Evolutionary conservation across 2,888 invertebrate genomes (phyloP).

Genomic region (Cordylochernes scorpioides): DNA sequence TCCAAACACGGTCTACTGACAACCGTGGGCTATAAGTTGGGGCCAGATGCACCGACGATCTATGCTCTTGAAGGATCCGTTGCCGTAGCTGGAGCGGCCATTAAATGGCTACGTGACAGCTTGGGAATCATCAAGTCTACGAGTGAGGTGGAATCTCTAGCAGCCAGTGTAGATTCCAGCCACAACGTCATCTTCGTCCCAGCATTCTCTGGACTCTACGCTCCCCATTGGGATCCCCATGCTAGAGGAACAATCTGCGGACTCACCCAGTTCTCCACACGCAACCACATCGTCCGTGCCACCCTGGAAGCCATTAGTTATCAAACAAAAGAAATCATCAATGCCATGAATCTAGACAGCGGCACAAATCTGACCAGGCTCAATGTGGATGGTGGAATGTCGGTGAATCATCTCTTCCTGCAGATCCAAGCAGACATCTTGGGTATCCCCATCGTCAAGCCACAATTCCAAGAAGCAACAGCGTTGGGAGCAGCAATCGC

Average conservation of each 20-base stretch:
- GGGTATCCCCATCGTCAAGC: conserved; percentile 64
- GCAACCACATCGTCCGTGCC: conserved; percentile 74
- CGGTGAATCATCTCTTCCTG: conserved; percentile 64
- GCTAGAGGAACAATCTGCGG: conserved; percentile 88
- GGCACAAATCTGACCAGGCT: conserved; percentile 51
- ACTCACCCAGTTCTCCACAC: conserved; percentile 67
- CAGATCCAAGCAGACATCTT: conserved; percentile 82
- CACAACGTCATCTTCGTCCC: conserved; percentile 95
- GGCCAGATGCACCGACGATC: conserved; percentile 43
- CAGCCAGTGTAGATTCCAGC: conserved; percentile 51
- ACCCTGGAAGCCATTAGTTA: conserved; percentile 84
- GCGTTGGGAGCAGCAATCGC: conserved; percentile 78
- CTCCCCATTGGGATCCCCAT: conserved; percentile 91
- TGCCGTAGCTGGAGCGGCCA: conserved; percentile 52
- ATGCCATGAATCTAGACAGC: conserved; percentile 79
- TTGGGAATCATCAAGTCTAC: conserved; percentile 52
- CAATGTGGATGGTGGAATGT: conserved; percentile 80
- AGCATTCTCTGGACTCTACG: conserved; percentile 83
- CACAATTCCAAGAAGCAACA: conserved; percentile 62
- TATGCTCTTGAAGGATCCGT: conserved; percentile 92
- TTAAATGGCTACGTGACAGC: conserved; percentile 78
- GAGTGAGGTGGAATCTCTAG: conserved; percentile 37
- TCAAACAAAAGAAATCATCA: conserved; percentile 41
- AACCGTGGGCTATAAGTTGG: conserved; percentile 70
- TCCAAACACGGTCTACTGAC: conserved; percentile 67